A percentile compares a stretch with the other conserved stretches of the same genome.
phyloP scores from a whole-genome alignment of 2,888 invertebrate genomes.

The Colletes collaris region DNA sequence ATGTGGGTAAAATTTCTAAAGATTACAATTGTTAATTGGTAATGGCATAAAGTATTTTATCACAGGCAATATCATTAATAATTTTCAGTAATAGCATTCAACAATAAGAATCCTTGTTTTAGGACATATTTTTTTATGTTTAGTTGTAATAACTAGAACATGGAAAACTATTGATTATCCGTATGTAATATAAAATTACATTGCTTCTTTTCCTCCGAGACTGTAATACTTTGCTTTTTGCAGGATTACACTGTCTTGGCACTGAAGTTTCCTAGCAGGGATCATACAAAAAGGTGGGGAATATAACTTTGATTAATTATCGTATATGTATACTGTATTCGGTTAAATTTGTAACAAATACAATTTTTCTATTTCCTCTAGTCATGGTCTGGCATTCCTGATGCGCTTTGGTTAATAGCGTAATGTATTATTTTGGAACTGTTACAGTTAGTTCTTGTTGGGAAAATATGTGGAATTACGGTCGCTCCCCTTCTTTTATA shows the following conservation, averaged over 20 bases:
- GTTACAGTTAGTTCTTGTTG: slow-evolving; percentile 72
- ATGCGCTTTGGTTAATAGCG: slow-evolving; percentile 59
- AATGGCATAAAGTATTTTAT: slow-evolving; percentile 14
- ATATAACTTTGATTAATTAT: slow-evolving; percentile 50
- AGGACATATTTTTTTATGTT: slow-evolving; percentile 17
- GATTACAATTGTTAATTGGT: slow-evolving; percentile 27
- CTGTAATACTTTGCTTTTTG: slow-evolving; percentile 77
- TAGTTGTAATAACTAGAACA: neutral
- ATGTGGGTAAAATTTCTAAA: slow-evolving; percentile 14
- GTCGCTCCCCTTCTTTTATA: slow-evolving; percentile 69
- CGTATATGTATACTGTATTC: no score
- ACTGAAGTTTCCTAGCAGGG: slow-evolving; percentile 67
- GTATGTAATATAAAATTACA: slow-evolving; percentile 30
- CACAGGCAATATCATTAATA: slow-evolving; percentile 11
- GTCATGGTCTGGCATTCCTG: slow-evolving; percentile 64
- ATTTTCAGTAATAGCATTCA: slow-evolving; percentile 12
- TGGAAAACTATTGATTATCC: neutral
- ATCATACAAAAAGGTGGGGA: slow-evolving; percentile 76
- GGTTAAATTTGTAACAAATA: neutral
- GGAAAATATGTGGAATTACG: slow-evolving; percentile 70
- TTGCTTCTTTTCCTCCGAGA: slow-evolving; percentile 73
- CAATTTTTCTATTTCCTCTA: slow-evolving; percentile 47
- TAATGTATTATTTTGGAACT: slow-evolving; percentile 69
- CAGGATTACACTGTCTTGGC: slow-evolving; percentile 75
- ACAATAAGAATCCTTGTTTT: slow-evolving; percentile 15